A percentile compares a stretch with the other conserved stretches of the same genome.
Conservation (phyloP, 2,797 vertebrate genomes). For the Sphenopsis melanotis region DNA sequence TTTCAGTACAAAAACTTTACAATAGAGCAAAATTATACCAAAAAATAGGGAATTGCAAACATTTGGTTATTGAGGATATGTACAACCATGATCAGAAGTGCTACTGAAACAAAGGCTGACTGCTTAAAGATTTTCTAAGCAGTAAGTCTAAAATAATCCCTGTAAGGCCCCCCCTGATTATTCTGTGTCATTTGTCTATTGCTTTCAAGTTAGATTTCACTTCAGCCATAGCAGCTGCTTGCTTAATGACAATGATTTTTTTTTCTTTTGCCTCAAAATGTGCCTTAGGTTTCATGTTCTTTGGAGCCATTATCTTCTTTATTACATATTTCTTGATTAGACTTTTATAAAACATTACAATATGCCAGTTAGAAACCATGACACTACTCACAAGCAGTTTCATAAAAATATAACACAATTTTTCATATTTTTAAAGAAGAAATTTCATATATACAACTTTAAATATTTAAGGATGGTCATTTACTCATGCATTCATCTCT, state of each 20-base stretch:
- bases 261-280: neutral
- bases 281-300: neutral
- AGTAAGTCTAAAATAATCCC: neutral
- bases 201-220: neutral
- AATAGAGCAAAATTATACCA: neutral
- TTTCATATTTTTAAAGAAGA: neutral
- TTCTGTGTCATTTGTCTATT: neutral
- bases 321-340: neutral
- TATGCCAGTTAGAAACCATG: neutral
- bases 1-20: neutral
- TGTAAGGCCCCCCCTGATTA: neutral
- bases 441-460: neutral
- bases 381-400: neutral
- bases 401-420: neutral
- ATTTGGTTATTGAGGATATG: neutral
- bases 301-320: neutral
- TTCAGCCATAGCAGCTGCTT: neutral
- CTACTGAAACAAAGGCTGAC: neutral
- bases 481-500: neutral
- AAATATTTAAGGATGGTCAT: neutral
- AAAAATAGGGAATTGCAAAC: neutral
- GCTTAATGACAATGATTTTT: neutral
- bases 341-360: neutral
- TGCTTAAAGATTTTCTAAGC: fast-evolving
- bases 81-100: neutral